Conservation (phyloP, 2,888 invertebrate genomes). For the Carabus problematicus region DNA sequence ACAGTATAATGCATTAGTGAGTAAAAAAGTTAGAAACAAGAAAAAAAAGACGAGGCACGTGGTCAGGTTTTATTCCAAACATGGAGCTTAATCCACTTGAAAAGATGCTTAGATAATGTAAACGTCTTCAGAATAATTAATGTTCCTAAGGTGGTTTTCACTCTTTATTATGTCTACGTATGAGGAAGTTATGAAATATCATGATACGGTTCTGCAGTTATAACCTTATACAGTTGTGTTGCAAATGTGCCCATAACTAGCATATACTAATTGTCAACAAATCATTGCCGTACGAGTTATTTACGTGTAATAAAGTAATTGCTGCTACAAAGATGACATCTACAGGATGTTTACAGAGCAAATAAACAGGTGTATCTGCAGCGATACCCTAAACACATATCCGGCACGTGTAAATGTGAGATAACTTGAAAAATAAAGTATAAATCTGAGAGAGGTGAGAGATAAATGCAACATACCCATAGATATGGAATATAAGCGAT, state of each 20-base stretch:
- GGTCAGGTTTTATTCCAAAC: conserved; percentile 19
- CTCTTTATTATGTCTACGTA: conserved; percentile 10
- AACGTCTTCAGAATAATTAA: conserved; percentile 18
- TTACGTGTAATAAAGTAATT: too few relatives aligned
- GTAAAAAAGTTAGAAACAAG: neutral
- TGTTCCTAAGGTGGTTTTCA: conserved; percentile 5
- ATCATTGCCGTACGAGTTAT: too few relatives aligned
- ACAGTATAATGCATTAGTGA: conserved; percentile 19
- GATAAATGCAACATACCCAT: too few relatives aligned
- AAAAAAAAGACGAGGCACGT: conserved; percentile 10
- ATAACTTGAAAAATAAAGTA: too few relatives aligned
- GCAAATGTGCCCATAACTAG: neutral
- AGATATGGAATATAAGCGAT: too few relatives aligned
- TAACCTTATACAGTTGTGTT: neutral
- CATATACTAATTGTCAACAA: too few relatives aligned
- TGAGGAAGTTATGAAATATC: neutral
- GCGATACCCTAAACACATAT: too few relatives aligned
- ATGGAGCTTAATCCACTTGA: conserved; percentile 3
- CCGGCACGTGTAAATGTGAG: too few relatives aligned
- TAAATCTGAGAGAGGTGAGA: too few relatives aligned
- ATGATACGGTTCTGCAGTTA: neutral
- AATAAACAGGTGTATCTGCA: too few relatives aligned
- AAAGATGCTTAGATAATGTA: conserved; percentile 25
- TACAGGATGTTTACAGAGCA: too few relatives aligned
- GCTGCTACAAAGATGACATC: too few relatives aligned